phyloP scores from a whole-genome alignment of 2,797 vertebrate species.

The Coilia nasus region DNA sequence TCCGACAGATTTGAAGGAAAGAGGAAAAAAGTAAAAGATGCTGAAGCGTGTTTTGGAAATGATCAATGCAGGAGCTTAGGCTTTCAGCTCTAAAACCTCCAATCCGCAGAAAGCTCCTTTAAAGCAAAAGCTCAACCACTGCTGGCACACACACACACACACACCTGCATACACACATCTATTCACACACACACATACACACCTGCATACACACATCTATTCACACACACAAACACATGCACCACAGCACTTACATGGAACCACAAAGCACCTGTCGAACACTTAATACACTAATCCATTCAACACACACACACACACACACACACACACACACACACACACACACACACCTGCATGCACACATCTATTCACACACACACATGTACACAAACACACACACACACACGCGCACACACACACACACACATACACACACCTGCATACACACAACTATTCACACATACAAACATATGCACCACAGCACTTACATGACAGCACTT shows the following conservation, averaged over 20 bases:
- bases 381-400: slow-evolving; percentile 21
- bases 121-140: background rate
- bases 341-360: slow-evolving; percentile 9
- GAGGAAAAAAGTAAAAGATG: background rate
- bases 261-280: too few relatives aligned
- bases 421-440: slow-evolving; percentile 18
- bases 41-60: background rate
- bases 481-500: too few relatives aligned
- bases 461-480: background rate
- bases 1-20: background rate
- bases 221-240: background rate
- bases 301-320: background rate
- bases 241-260: background rate
- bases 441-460: background rate
- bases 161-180: slow-evolving; percentile 60
- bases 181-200: slow-evolving; percentile 11
- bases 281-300: background rate
- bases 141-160: background rate
- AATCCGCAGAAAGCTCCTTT: background rate
- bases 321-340: background rate
- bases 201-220: background rate
- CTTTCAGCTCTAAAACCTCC: background rate
- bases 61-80: background rate
- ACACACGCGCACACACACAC: slow-evolving; percentile 61
- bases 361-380: background rate